Conservation (phyloP, 2,113 vertebrate species). For the Oryzias celebensis region DNA sequence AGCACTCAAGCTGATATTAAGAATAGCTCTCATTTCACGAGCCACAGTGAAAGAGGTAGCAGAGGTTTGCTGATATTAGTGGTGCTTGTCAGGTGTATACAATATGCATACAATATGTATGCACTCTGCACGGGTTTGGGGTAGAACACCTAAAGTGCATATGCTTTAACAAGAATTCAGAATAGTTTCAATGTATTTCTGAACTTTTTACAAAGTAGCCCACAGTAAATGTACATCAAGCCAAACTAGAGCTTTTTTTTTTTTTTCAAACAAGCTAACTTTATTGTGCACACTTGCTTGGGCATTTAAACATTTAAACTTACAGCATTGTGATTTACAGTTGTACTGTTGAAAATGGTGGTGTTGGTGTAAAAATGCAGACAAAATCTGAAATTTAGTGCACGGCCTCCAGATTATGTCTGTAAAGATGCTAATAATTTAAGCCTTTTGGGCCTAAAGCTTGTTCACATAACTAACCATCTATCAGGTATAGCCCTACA, state of each 20-base stretch:
- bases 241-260: not conserved
- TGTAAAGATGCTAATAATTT: too few relatives aligned
- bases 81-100: constrained; percentile 60
- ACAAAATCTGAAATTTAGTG: too few relatives aligned
- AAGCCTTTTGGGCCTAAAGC: too few relatives aligned
- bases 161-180: not conserved
- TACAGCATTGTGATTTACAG: too few relatives aligned
- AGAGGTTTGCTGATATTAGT: constrained; percentile 25
- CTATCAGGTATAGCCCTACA: too few relatives aligned
- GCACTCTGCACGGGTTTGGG: not conserved
- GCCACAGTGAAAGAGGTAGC: constrained; percentile 20
- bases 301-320: not conserved
- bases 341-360: too few relatives aligned
- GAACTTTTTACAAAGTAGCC: not conserved
- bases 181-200: constrained; percentile 5
- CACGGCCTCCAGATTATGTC: too few relatives aligned
- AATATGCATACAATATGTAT: constrained; percentile 8
- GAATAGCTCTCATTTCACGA: constrained; percentile 78
- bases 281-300: not conserved
- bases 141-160: not conserved
- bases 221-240: not conserved
- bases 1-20: constrained; percentile 76
- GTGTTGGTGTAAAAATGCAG: too few relatives aligned
- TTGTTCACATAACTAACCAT: too few relatives aligned
- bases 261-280: not conserved